Evolutionary conservation across 2,113 vertebrate species (phyloP), one percentile per base, ranked within the genome.

Genomic region (Grammomys surdaster): DNA sequence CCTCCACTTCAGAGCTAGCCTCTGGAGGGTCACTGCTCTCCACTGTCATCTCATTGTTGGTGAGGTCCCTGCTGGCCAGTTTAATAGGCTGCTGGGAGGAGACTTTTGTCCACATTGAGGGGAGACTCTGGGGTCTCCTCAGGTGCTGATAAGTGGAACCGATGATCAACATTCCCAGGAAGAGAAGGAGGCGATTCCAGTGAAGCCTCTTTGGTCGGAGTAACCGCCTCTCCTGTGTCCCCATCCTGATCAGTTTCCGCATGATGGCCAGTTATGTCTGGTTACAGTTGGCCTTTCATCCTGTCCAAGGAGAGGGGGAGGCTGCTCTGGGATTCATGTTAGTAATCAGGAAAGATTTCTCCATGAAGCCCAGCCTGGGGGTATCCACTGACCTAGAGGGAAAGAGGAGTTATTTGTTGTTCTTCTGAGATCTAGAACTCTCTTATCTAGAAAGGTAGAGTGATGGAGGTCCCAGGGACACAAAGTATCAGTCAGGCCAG

Each of bases 101-200:
- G 46, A 97, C 76, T 85, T 97, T 95, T 92, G 97, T 91, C 97
- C 98, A 98, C 77, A 98, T 96, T 73, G 98, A 97, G 46, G 98
- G 97, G 88, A 98, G 91, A 96, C 98, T 88, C 93, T 22, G 31
- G 12, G 96, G 98, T 97, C 98, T 97, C 98, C 98, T 94, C 98
- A 98, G 96, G 98, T 99, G 97, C 96, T 99, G 99, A 93, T 99
- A 99, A 90, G 99, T 93, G 48, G 98, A 99, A 65, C 99, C 98
- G 17, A 99, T 93, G 96, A 99, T 97, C 97, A 99, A 93, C 28
- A 98, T 96, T 48, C 98, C 98, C 75, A 99, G 95, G 22, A 99
- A 98, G 97, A 99, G 99, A 76, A 99, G 87, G 58, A 99, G 97
- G 93, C 99, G 94, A 89, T 98, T 99, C 98, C 98, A 96, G 4